Base-by-base conservation (phyloP, 1,140 invertebrate species). In the Temnothorax longispinosus region DNA sequence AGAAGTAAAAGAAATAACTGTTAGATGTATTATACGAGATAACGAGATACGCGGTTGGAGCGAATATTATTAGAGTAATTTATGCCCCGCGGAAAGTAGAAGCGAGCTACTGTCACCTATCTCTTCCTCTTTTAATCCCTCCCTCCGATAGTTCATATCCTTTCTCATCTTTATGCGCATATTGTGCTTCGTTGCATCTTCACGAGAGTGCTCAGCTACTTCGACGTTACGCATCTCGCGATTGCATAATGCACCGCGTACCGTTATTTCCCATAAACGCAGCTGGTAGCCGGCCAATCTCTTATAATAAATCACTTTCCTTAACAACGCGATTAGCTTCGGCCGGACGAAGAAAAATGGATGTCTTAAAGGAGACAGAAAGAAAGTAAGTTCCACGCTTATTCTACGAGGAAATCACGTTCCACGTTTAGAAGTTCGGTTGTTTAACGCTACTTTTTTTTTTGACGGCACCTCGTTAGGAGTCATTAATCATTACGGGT, bases 251-350 rank as follows among this genome's bases (percentile, higher is more conserved):
- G 69, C 41, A 74, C 52, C 6, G 41, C 6, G 35, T 74, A 82
- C 54, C 80, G 69, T 84, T 60, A 84, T 62, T 75, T 62, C 41
- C 54, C 78, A 71, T 60, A 84, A 84, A 84, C 69, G 54, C 80
- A 84, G 67, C 69, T 60, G 80, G 47, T 81, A 81, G 44, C 35
- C 65, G 56, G 54, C 54, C 69, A 75, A 75, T 62, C 56, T 75
- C 69, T 75, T 62, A 84, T 62, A 84, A 74, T 84, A 84, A 84
- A 84, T 84, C 80, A 74, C 80, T 84, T 84, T 84, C 41, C 41
- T 84, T 50, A 84, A 84, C 56, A 21, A 47, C 54, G 18, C 65
- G 50, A 81, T 81, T 81, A 81, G 65, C 65, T 58, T 32, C n/a
- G 78, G 21, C 65, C 65, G 52, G 38, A 67, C 11, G 64, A 50